Conservation (phyloP, 2,888 invertebrate genomes). For the Amorpha juglandis region DNA sequence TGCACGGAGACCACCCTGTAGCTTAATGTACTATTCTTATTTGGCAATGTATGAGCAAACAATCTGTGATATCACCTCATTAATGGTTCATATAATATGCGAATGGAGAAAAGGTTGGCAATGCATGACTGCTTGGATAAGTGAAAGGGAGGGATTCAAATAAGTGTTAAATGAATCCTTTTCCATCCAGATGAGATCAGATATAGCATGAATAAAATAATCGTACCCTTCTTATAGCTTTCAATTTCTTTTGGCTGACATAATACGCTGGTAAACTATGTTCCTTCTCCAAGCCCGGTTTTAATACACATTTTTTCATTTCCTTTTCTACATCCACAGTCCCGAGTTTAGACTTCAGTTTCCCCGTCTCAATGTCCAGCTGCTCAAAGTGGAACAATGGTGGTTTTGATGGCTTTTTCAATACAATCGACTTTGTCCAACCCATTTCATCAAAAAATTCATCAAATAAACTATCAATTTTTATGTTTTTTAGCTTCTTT, state of each 20-base stretch:
- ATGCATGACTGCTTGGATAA: too few relatives aligned
- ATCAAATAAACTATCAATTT: constrained; percentile 65
- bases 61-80: too few relatives aligned
- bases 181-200: too few relatives aligned
- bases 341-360: constrained; percentile 70
- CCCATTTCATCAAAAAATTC: constrained; percentile 73
- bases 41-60: too few relatives aligned
- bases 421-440: constrained; percentile 62
- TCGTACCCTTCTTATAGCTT: constrained; percentile 82
- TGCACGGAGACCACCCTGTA: too few relatives aligned
- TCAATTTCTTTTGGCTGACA: constrained; percentile 83
- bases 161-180: too few relatives aligned
- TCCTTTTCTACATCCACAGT: constrained; percentile 80
- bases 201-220: neutral
- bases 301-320: constrained; percentile 86
- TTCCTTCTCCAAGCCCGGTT: constrained; percentile 87
- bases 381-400: constrained; percentile 70
- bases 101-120: too few relatives aligned
- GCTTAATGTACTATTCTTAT: too few relatives aligned
- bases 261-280: constrained; percentile 85
- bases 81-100: too few relatives aligned
- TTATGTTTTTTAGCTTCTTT: constrained; percentile 62
- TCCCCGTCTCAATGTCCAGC: constrained; percentile 67
- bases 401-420: constrained; percentile 54
- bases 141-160: too few relatives aligned